phyloP scores from a whole-genome alignment of 2,797 vertebrate species.

The Orientallactaga sibirica region DNA sequence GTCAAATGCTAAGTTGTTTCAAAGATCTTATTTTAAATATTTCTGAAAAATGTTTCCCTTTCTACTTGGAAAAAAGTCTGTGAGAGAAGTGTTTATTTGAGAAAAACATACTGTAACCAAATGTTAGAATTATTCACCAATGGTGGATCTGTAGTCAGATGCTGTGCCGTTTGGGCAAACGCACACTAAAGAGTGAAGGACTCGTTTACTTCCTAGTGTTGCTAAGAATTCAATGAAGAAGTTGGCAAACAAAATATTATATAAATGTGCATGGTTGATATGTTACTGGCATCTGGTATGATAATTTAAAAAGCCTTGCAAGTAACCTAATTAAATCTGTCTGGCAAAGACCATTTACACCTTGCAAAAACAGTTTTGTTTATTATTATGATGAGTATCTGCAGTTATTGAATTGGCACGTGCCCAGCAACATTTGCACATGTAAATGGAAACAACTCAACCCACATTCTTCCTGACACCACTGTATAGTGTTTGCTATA shows the following conservation, averaged over 20 bases:
- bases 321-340: conserved; percentile 63
- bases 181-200: background rate
- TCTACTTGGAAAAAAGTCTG: conserved; percentile 43
- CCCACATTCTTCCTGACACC: background rate
- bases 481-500: background rate
- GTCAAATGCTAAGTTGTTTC: background rate
- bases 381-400: conserved; percentile 50
- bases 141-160: conserved; percentile 33
- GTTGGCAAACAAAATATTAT: conserved; percentile 46
- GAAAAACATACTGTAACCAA: conserved; percentile 29
- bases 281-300: conserved; percentile 62
- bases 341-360: conserved; percentile 66
- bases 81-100: conserved; percentile 62
- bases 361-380: conserved; percentile 60
- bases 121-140: conserved; percentile 33
- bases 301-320: conserved; percentile 63
- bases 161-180: conserved; percentile 43
- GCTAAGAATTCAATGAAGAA: conserved; percentile 57
- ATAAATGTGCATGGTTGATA: background rate
- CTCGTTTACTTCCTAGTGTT: background rate
- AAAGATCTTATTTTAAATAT: conserved; percentile 24
- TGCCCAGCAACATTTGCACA: conserved; percentile 33
- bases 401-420: background rate
- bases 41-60: conserved; percentile 22
- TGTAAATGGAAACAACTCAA: conserved; percentile 13